Evolutionary conservation across 1,140 invertebrate species (phyloP).

Genomic region (Leptonema lineaticorne): DNA sequence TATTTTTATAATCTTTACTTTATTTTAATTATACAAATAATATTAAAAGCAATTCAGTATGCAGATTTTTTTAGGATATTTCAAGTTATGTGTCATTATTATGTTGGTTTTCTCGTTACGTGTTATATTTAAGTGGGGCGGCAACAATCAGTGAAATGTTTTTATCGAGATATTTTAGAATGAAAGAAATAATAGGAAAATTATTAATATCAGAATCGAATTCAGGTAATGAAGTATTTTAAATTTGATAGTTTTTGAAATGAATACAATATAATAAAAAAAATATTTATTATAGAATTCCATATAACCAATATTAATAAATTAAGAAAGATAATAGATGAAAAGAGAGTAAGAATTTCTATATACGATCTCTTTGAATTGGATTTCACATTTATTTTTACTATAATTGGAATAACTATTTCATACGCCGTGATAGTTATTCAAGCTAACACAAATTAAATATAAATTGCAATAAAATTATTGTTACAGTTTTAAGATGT

Average conservation of each 20-base stretch:
- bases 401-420: background rate
- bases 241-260: background rate
- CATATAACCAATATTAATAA: background rate
- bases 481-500: too few relatives aligned
- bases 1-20: too few relatives aligned
- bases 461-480: too few relatives aligned
- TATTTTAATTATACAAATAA: too few relatives aligned
- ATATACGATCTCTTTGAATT: background rate
- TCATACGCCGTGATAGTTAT: conserved; percentile 9
- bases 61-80: background rate
- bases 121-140: background rate
- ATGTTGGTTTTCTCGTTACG: background rate
- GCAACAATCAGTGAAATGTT: background rate
- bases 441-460: background rate
- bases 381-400: background rate
- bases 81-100: background rate
- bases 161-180: background rate
- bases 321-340: background rate
- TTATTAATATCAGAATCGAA: background rate
- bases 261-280: background rate
- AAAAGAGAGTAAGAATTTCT: background rate
- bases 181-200: conserved; percentile 12
- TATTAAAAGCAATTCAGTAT: background rate
- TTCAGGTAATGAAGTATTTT: background rate
- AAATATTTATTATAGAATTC: too few relatives aligned